Conservation (phyloP, 1,140 invertebrate species). For the Zaprionus taronus region DNA sequence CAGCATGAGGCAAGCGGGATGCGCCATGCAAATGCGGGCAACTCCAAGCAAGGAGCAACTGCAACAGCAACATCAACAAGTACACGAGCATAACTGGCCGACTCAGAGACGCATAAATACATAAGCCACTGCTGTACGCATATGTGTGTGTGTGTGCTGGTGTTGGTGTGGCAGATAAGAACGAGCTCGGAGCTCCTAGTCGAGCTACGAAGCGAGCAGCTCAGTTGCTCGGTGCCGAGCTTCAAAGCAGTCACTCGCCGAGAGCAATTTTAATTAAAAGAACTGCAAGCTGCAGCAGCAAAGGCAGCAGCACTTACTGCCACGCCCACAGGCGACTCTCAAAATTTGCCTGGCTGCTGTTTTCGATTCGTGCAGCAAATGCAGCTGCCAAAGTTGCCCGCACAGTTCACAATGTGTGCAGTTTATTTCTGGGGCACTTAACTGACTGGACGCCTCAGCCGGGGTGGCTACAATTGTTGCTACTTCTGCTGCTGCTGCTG, state of each 20-base stretch:
- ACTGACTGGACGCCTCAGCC: constrained; percentile 69
- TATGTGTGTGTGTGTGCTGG: background rate
- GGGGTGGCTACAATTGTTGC: constrained; percentile 20
- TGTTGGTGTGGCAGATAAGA: constrained; percentile 9
- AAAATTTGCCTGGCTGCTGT: constrained; percentile 33
- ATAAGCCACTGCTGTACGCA: constrained; percentile 58
- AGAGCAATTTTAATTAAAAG: constrained; percentile 65
- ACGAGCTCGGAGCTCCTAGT: background rate
- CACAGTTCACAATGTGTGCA: constrained; percentile 70
- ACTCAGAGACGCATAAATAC: constrained; percentile 71
- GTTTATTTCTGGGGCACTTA: constrained; percentile 76
- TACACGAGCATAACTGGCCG: constrained; percentile 16
- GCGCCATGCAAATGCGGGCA: background rate
- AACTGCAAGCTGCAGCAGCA: constrained; percentile 4
- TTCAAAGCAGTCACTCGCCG: constrained; percentile 19
- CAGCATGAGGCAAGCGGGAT: background rate
- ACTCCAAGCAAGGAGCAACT: constrained; percentile 22
- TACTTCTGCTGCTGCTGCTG: constrained; percentile 5
- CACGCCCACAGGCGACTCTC: background rate
- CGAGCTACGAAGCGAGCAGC: background rate
- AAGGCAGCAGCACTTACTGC: constrained; percentile 8
- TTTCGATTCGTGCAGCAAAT: constrained; percentile 46
- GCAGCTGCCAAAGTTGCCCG: constrained; percentile 62
- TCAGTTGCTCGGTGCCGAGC: background rate
- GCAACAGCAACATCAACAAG: constrained; percentile 59